phyloP scores from a whole-genome alignment of 2,888 invertebrate species.

The Trissoscelio sp. region DNA sequence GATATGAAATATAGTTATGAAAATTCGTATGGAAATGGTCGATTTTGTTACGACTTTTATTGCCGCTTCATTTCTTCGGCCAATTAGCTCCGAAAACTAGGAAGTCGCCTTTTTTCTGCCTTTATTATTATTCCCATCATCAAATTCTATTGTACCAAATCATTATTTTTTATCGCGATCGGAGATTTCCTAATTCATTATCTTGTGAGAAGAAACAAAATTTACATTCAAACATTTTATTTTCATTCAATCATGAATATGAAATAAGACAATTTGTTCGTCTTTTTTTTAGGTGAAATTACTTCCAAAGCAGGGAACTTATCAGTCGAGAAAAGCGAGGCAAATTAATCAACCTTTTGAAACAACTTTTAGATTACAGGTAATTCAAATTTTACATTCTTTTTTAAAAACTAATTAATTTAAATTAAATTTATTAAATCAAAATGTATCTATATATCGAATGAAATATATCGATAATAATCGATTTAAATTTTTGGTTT shows the following conservation, averaged over 20 bases:
- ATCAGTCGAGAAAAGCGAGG: constrained; percentile 77
- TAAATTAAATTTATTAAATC: too few relatives aligned
- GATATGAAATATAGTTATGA: constrained; percentile 29
- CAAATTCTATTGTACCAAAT: background rate
- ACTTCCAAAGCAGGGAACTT: constrained; percentile 80
- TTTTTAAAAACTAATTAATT: too few relatives aligned
- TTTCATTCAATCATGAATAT: too few relatives aligned
- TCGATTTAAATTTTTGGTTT: too few relatives aligned
- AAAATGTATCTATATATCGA: too few relatives aligned
- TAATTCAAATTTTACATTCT: constrained; percentile 64
- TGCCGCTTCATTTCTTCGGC: background rate
- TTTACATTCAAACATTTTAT: too few relatives aligned
- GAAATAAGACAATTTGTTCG: background rate
- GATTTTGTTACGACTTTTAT: constrained; percentile 24
- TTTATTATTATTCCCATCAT: background rate
- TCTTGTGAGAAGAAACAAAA: background rate
- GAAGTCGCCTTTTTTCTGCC: background rate
- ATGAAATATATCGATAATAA: too few relatives aligned
- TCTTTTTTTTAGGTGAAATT: constrained; percentile 78
- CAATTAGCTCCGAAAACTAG: background rate
- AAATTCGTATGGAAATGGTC: constrained; percentile 29
- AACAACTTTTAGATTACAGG: constrained; percentile 85
- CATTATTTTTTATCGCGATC: constrained; percentile 7
- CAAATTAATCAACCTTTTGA: constrained; percentile 86
- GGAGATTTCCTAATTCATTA: background rate